phyloP scores from a whole-genome alignment of 2,797 vertebrate genomes.

The Tadarida brasiliensis region DNA sequence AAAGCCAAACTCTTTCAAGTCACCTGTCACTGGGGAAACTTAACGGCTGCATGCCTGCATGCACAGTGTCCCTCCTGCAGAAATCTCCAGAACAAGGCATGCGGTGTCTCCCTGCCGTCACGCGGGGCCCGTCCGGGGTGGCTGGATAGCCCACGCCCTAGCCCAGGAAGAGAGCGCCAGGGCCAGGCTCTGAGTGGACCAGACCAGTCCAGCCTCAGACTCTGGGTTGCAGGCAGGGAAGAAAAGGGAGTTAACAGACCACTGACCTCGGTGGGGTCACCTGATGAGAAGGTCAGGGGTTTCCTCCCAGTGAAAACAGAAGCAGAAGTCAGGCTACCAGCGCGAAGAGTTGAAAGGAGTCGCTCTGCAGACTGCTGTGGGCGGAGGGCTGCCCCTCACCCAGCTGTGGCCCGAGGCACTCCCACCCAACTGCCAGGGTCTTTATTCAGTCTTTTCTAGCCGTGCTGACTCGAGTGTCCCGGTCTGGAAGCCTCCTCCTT shows the following conservation, averaged over 20 bases:
- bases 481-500: not conserved
- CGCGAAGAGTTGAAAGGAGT: not conserved
- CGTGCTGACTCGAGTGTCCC: not conserved
- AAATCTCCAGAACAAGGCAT: not conserved
- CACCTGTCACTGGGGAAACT: not conserved
- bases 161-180: not conserved
- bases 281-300: accelerated
- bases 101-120: accelerated
- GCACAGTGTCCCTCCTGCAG: not conserved
- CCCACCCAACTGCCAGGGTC: accelerated
- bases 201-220: not conserved
- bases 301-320: not conserved
- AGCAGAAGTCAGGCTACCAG: not conserved
- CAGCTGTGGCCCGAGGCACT: not conserved
- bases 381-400: too few relatives aligned
- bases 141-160: not conserved
- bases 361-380: accelerated
- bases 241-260: too few relatives aligned
- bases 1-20: not conserved
- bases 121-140: not conserved
- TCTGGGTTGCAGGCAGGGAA: not conserved
- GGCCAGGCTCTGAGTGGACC: not conserved
- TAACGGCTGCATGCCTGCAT: accelerated
- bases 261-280: accelerated
- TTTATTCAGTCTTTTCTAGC: not conserved